Evolutionary conservation across 2,113 vertebrate genomes (phyloP).

Genomic region (Lutjanus erythropterus): DNA sequence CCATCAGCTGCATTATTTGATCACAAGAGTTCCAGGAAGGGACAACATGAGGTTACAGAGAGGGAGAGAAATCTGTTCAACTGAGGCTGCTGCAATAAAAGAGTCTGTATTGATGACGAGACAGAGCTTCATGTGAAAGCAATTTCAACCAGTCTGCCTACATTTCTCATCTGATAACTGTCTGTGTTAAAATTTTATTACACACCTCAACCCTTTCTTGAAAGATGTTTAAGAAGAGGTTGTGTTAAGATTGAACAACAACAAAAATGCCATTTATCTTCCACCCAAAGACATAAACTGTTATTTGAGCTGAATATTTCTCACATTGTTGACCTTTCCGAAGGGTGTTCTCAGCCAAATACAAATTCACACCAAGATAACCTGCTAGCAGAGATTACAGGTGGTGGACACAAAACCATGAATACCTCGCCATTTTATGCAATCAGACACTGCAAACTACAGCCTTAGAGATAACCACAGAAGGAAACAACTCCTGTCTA

Average conservation of each 20-base stretch:
- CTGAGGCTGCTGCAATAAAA: constrained; percentile 30
- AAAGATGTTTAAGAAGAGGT: neutral
- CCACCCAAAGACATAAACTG: neutral
- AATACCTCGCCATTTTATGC: neutral
- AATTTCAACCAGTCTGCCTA: neutral
- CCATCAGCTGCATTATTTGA: constrained; percentile 53
- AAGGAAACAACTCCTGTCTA: neutral
- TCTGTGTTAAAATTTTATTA: neutral
- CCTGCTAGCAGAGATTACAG: constrained; percentile 24
- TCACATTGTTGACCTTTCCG: constrained; percentile 7
- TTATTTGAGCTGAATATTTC: neutral
- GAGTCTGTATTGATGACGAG: neutral
- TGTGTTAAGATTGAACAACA: neutral
- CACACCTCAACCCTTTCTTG: neutral
- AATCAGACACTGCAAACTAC: neutral
- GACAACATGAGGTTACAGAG: constrained; percentile 11
- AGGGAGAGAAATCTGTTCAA: constrained; percentile 21
- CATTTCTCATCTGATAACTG: neutral
- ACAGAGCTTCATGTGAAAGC: neutral
- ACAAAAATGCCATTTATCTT: neutral
- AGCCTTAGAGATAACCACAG: neutral
- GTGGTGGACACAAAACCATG: neutral
- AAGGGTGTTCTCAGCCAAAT: neutral
- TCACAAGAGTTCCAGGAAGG: constrained; percentile 46
- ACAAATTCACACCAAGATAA: constrained; percentile 24